These are phyloP conservation scores for Okapia johnstoni DNA, from an alignment of 2,113 vertebrate genomes.

Conservation along the genomic window DNA sequence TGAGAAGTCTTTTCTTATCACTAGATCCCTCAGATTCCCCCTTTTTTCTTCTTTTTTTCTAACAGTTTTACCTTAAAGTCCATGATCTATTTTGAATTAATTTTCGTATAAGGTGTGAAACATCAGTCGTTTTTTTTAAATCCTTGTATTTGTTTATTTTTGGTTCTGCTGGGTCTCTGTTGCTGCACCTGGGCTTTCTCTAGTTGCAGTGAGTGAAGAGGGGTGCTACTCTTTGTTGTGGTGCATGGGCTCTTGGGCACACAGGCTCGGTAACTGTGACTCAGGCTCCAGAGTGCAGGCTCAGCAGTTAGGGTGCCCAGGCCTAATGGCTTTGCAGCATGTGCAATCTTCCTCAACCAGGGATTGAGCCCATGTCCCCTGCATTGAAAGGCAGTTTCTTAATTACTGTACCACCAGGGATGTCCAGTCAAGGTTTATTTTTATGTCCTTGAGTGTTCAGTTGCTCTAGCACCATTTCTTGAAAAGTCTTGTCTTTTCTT, in stretches of 20 bases:
- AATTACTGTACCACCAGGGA: not conserved
- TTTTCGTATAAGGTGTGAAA: not conserved
- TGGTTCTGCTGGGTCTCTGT: not conserved
- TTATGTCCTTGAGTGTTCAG: not conserved
- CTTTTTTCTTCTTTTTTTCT: not conserved
- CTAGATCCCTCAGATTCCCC: not conserved
- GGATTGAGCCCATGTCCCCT: not conserved
- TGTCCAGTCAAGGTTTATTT: not conserved
- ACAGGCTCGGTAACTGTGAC: not conserved
- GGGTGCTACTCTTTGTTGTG: not conserved
- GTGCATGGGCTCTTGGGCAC: not conserved
- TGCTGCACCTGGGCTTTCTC: rapidly evolving
- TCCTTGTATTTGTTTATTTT: not conserved
- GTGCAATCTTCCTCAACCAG: not conserved
- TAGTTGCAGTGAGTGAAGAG: not conserved
- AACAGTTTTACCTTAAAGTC: not conserved
- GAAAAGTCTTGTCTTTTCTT: not conserved
- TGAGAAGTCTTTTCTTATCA: not conserved
- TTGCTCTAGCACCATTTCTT: not conserved
- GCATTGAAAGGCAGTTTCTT: not conserved
- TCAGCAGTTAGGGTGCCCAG: not conserved
- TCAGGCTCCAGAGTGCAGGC: not conserved
- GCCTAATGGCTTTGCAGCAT: not conserved
- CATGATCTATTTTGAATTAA: not conserved
- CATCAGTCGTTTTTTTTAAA: not conserved